Percentiles rank a stretch among this genome's conserved stretches.
These are phyloP conservation scores for Takifugu ocellatus DNA, from an alignment of 2,797 vertebrate genomes.

Conservation along the genomic window DNA sequence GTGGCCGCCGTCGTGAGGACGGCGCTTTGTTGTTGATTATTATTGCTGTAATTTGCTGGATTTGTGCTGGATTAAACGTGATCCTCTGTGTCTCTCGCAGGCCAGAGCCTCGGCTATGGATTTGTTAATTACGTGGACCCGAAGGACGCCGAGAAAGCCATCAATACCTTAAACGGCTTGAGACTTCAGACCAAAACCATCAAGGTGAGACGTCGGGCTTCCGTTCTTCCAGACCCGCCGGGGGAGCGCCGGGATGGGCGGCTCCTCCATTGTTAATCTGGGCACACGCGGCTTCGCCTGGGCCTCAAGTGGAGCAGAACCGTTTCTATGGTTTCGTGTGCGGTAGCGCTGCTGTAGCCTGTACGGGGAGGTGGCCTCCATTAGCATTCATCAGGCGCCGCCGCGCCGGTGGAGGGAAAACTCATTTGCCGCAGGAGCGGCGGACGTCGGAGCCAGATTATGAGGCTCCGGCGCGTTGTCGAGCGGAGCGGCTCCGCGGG, in stretches of 20 bases:
- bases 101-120: conserved; percentile 96
- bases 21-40: neutral
- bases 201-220: conserved; percentile 78
- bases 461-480: conserved; percentile 21
- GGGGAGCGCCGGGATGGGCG: conserved; percentile 44
- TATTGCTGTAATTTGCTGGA: neutral
- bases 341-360: conserved; percentile 58
- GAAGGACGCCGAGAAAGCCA: conserved; percentile 98
- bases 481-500: conserved; percentile 7
- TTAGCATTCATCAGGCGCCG: conserved; percentile 71
- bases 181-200: conserved; percentile 99
- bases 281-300: conserved; percentile 57
- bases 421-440: conserved; percentile 58
- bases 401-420: conserved; percentile 48
- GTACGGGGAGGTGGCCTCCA: conserved; percentile 62
- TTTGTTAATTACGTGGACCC: conserved; percentile 98
- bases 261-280: conserved; percentile 70
- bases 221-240: conserved; percentile 27
- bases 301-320: conserved; percentile 70
- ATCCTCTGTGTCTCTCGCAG: conserved; percentile 62
- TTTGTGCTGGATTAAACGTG: conserved; percentile 5
- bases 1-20: neutral
- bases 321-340: conserved; percentile 76
- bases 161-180: conserved; percentile 96
- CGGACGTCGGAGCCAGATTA: conserved; percentile 41